Evolutionary conservation across 2,888 invertebrate genomes (phyloP).

Genomic region (Hedychridium roseum): DNA sequence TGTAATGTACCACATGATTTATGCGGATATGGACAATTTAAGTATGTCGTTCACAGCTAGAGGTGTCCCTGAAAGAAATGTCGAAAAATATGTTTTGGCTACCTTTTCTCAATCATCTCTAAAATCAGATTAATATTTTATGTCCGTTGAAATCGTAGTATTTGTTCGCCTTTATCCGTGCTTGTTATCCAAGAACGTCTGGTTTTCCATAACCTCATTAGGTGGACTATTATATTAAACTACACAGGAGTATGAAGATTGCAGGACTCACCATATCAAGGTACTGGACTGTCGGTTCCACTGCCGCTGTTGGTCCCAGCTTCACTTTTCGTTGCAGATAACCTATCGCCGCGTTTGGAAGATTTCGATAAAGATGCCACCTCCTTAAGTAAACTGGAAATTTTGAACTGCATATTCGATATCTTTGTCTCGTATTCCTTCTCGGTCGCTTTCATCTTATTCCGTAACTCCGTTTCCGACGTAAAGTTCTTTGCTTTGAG

Average conservation of each 20-base stretch:
- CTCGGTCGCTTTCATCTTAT: conserved; percentile 82
- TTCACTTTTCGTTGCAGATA: conserved; percentile 64
- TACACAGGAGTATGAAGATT: no score
- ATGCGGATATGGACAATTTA: conserved; percentile 48
- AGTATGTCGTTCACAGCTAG: conserved; percentile 58
- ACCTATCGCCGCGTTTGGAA: conserved; percentile 70
- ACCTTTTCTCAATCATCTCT: neutral
- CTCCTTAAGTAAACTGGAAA: conserved; percentile 83
- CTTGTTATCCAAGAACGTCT: no score
- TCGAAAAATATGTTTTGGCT: no score
- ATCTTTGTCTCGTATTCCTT: conserved; percentile 83
- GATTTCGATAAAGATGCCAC: conserved; percentile 84
- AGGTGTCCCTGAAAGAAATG: conserved; percentile 45
- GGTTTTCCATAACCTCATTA: no score
- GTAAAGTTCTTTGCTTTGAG: conserved; percentile 92
- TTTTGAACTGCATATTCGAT: conserved; percentile 80
- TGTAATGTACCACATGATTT: conserved; percentile 42
- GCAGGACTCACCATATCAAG: conserved; percentile 62
- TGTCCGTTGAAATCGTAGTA: conserved; percentile 24
- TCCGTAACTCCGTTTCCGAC: conserved; percentile 84
- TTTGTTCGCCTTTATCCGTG: no score
- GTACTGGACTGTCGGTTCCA: conserved; percentile 81
- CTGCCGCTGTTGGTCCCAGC: conserved; percentile 77
- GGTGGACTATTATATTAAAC: no score
- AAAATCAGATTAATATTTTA: conserved; percentile 10